These are phyloP conservation scores for Hybos culiciformis DNA, from an alignment of 2,888 invertebrate genomes.

Conservation along the genomic window DNA sequence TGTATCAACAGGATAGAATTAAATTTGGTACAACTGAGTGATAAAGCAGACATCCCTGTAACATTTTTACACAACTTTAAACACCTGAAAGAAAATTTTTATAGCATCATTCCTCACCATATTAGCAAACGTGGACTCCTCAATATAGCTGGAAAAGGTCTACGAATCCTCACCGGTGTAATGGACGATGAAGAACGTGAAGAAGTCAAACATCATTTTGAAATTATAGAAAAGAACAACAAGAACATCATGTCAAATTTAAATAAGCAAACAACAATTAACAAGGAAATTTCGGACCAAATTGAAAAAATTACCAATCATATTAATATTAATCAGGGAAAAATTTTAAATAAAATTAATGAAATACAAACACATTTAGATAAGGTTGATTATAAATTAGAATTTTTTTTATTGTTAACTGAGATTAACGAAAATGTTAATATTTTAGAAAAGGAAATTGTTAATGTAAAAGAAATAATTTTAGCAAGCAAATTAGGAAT, in stretches of 20 bases:
- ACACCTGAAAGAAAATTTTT: constrained; percentile 2
- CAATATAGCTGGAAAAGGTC: constrained; percentile 1
- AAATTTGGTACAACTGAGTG: not conserved
- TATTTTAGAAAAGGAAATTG: constrained; percentile 3
- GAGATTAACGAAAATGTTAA: constrained; percentile 6
- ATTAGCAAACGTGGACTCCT: constrained; percentile 1
- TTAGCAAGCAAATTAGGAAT: constrained; percentile 6
- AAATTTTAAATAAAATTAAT: constrained; percentile 2
- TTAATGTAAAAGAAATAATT: constrained; percentile 5
- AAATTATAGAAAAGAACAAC: constrained; percentile 3
- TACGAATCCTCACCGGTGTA: not conserved
- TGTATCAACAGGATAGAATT: not conserved
- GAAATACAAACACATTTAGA: constrained; percentile 1
- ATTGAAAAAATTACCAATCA: constrained; percentile 6
- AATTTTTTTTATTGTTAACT: not conserved
- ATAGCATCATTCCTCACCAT: constrained; percentile 4
- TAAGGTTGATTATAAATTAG: not conserved
- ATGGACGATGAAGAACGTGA: constrained; percentile 2
- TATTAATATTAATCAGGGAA: constrained; percentile 1
- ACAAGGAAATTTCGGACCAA: constrained; percentile 5
- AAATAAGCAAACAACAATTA: constrained; percentile 1
- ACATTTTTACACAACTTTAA: not conserved
- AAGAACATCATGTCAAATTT: not conserved
- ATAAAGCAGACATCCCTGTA: not conserved
- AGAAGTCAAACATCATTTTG: constrained; percentile 2